phyloP scores from a whole-genome alignment of 2,797 vertebrate genomes.

The Haliaeetus vocifer region DNA sequence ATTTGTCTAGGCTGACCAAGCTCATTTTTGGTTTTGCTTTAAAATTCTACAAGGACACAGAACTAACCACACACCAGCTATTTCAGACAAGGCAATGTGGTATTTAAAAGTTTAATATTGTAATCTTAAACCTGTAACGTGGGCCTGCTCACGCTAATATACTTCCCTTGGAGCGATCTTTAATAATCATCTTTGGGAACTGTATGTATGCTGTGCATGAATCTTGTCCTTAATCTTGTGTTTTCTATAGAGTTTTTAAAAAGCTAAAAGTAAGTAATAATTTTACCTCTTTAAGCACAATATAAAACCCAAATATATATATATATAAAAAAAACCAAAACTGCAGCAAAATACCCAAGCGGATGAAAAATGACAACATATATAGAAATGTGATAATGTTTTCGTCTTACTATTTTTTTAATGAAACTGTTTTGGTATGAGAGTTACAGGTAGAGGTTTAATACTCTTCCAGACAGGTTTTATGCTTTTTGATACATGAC shows the following conservation, averaged over 20 bases:
- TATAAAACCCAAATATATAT: background rate
- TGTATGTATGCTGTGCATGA: background rate
- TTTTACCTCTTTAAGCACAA: background rate
- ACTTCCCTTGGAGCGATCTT: background rate
- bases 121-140: background rate
- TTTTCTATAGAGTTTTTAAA: background rate
- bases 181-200: background rate
- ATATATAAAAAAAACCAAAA: background rate
- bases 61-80: background rate
- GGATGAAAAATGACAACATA: background rate
- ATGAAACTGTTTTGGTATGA: background rate
- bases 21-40: conserved; percentile 32
- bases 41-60: conserved; percentile 8
- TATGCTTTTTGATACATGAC: conserved; percentile 1
- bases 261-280: background rate
- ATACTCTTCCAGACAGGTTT: background rate
- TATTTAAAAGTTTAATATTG: conserved; percentile 17
- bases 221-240: background rate
- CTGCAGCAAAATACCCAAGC: background rate
- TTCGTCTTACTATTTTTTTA: background rate
- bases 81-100: background rate
- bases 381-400: background rate
- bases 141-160: background rate
- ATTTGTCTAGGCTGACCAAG: conserved; percentile 24
- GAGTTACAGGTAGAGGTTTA: background rate